Evolutionary conservation across 1,140 invertebrate genomes (phyloP), one percentile per base, ranked within the genome.

Genomic region (Chionoecetes opilio): DNA sequence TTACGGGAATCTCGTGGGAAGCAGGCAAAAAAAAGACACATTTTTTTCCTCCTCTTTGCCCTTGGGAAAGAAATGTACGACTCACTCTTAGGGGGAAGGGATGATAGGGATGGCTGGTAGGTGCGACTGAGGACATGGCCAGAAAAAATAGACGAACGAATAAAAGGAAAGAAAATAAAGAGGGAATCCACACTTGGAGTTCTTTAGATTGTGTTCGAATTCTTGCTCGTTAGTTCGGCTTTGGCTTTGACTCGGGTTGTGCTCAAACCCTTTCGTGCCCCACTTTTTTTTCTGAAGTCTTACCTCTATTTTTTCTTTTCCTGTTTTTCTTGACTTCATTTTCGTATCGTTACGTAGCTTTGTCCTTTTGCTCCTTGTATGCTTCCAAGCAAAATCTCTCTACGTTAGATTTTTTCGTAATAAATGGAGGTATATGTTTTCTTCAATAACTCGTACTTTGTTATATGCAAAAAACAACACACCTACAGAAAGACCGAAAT

Each of bases 201-300:
- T 75, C 63, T 75, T 75, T 75, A n/a, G n/a, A 75, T n/a, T 53
- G 63, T 75, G 63, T 75, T 75, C 63, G 63, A n/a, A 75, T n/a
- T 75, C n/a, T n/a, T 75, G 21, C 21, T n/a, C 21, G 8, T n/a
- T 17, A 26, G 21, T 21, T 11, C n/a, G 63, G 21, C n/a, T 75
- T 75, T 21, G 63, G 63, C 63, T 75, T 75, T 75, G 63, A 2
- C 63, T 75, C 8, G 21, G 9, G 8, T 8, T 11, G 21, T 75
- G 63, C 21, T n/a, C n/a, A 26, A 14, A 75, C n/a, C 6, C n/a
- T 75, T 75, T 11, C n/a, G 63, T 1, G 26, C n/a, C 63, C n/a
- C n/a, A n/a, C 1, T 75, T 26, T n/a, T 1, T 75, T 21, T 75
- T 21, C n/a, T 26, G 26, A 21, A 46, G 41, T 46, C 41, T n/a